Percentiles rank a stretch among this genome's conserved stretches.
These are phyloP conservation scores for Panthera uncia DNA, from an alignment of 2,113 vertebrate genomes.

Conservation along the genomic window DNA sequence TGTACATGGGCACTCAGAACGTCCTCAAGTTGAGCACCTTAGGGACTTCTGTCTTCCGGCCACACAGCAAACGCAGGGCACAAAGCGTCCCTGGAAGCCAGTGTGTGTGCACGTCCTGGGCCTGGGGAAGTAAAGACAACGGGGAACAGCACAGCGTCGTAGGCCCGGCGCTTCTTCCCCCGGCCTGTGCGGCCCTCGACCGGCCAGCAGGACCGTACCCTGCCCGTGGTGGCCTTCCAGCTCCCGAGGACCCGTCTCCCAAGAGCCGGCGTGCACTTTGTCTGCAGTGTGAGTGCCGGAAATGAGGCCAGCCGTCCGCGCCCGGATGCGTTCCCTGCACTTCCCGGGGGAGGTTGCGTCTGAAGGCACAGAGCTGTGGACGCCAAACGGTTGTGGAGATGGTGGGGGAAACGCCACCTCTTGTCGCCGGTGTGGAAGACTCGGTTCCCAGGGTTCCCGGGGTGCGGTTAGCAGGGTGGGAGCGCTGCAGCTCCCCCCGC, in stretches of 20 bases:
- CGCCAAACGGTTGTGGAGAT: not conserved
- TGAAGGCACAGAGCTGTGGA: not conserved
- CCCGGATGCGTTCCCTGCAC: rapidly evolving
- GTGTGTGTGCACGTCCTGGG: not conserved
- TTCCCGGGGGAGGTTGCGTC: not conserved
- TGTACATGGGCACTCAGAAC: not conserved
- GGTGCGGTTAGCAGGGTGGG: not conserved
- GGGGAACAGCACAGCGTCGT: not conserved
- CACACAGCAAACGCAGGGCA: not conserved
- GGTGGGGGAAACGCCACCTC: not conserved
- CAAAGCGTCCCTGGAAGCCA: no score
- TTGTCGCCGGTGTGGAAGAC: no score
- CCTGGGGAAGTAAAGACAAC: not conserved
- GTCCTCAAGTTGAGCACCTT: rapidly evolving
- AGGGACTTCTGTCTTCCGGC: not conserved
- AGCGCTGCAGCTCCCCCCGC: not conserved
- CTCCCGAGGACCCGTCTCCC: not conserved
- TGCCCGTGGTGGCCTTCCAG: not conserved
- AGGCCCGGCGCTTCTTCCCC: not conserved
- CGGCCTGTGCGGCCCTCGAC: not conserved
- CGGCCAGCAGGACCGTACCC: not conserved
- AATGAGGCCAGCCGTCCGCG: not conserved
- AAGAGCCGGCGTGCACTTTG: no score
- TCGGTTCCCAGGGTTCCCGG: not conserved
- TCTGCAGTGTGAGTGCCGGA: not conserved